These are phyloP conservation scores for Rhodeus uyekii DNA, from an alignment of 2,797 vertebrate species.

Conservation along the genomic window DNA sequence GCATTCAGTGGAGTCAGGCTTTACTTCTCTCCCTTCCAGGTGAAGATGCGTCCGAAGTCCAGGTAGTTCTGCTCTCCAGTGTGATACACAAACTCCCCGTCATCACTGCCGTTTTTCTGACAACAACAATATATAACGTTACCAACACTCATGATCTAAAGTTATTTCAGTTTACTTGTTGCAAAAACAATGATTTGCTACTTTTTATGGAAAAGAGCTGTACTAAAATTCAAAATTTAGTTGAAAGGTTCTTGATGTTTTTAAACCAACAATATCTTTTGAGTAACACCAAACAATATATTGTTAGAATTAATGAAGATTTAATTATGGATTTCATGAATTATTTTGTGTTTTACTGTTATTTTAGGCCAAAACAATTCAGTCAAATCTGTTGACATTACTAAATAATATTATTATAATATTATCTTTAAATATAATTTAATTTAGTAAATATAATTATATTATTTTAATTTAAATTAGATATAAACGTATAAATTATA, in stretches of 20 bases:
- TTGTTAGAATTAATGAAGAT: too few relatives aligned
- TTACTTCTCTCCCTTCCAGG: conserved; percentile 79
- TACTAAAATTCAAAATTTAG: too few relatives aligned
- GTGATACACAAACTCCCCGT: conserved; percentile 78
- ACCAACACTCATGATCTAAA: too few relatives aligned
- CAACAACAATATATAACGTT: neutral
- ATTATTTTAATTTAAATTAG: too few relatives aligned
- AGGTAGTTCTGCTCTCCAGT: conserved; percentile 76
- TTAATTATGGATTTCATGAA: neutral
- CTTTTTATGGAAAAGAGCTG: neutral
- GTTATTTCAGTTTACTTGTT: neutral
- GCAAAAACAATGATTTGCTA: neutral
- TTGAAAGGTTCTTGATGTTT: too few relatives aligned
- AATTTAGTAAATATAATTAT: neutral
- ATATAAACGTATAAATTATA: too few relatives aligned
- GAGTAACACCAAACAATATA: too few relatives aligned
- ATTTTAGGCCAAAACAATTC: neutral
- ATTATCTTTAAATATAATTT: neutral
- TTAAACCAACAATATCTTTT: too few relatives aligned
- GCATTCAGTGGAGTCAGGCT: neutral
- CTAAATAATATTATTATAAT: too few relatives aligned
- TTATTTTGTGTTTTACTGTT: neutral
- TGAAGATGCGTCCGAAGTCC: conserved; percentile 76
- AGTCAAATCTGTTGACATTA: neutral
- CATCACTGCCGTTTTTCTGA: conserved; percentile 76